These are phyloP conservation scores for Phocoena sinus DNA, from an alignment of 2,113 vertebrate genomes.

Conservation along the genomic window DNA sequence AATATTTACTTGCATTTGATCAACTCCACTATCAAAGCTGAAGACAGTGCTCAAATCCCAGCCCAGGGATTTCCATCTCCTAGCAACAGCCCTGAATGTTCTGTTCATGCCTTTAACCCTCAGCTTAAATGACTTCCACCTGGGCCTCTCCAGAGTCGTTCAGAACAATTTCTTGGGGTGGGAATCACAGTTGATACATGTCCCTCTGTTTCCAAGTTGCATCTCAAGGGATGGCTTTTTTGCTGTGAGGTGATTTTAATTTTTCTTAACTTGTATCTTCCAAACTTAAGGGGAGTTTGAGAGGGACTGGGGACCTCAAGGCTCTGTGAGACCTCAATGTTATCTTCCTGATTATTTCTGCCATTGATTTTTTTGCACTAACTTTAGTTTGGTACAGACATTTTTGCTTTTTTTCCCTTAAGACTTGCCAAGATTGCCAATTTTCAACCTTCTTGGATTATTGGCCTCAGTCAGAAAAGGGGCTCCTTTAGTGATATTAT, in stretches of 20 bases:
- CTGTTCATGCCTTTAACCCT: not conserved
- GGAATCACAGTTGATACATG: not conserved
- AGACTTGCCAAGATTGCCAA: not conserved
- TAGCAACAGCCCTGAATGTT: not conserved
- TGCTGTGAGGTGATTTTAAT: not conserved
- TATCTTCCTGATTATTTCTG: not conserved
- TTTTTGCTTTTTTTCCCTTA: not conserved
- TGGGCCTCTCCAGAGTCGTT: not conserved
- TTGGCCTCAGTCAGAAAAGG: not conserved
- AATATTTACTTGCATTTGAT: slow-evolving; percentile 26
- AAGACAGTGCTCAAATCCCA: not conserved
- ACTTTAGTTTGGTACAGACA: not conserved
- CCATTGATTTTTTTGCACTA: not conserved
- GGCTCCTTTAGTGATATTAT: not conserved
- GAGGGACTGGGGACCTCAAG: fast-evolving
- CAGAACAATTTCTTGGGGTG: not conserved
- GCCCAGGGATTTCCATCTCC: not conserved
- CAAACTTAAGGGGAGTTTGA: not conserved
- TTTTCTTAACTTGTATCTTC: not conserved
- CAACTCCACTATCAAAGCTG: not conserved
- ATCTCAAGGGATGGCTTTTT: not conserved
- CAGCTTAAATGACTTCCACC: slow-evolving; percentile 6
- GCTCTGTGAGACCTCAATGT: not conserved
- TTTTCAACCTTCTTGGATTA: not conserved
- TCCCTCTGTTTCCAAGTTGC: not conserved